Percentiles rank a stretch among this genome's conserved stretches.
Conservation (phyloP, 2,113 vertebrate genomes). For the Eudyptes chrysolophus region DNA sequence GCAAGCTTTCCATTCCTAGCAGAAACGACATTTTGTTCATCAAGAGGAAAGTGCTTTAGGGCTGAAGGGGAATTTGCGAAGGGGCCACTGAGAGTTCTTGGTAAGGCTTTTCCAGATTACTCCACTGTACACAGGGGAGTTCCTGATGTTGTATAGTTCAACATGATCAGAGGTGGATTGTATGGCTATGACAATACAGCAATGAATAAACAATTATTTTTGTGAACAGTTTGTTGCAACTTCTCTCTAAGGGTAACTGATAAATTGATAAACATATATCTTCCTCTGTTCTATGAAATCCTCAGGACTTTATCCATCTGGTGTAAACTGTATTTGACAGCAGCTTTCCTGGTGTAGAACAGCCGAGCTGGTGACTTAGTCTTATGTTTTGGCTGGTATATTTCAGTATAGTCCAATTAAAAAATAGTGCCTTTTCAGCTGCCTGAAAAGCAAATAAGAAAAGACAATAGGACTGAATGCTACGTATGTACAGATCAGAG, state of each 20-base stretch:
- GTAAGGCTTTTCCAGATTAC: neutral
- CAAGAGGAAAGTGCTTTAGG: neutral
- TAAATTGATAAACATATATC: neutral
- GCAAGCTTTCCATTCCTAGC: neutral
- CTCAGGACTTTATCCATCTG: neutral
- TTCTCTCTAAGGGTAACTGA: neutral
- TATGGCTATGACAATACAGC: neutral
- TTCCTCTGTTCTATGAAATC: neutral
- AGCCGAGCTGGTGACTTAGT: neutral
- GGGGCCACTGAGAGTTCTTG: neutral
- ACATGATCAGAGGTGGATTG: neutral
- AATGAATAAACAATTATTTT: neutral
- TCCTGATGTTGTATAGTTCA: neutral
- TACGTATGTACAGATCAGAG: neutral
- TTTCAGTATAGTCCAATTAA: neutral
- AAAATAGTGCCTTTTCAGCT: neutral
- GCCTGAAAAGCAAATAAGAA: neutral
- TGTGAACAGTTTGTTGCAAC: neutral
- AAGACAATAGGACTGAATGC: neutral
- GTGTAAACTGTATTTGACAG: neutral
- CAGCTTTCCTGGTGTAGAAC: neutral
- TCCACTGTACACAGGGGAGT: neutral
- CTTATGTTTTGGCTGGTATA: fast-evolving
- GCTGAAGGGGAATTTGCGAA: neutral
- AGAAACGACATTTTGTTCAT: neutral